These are phyloP conservation scores for Apodemia duryi DNA, from an alignment of 2,888 invertebrate genomes.

Conservation along the genomic window DNA sequence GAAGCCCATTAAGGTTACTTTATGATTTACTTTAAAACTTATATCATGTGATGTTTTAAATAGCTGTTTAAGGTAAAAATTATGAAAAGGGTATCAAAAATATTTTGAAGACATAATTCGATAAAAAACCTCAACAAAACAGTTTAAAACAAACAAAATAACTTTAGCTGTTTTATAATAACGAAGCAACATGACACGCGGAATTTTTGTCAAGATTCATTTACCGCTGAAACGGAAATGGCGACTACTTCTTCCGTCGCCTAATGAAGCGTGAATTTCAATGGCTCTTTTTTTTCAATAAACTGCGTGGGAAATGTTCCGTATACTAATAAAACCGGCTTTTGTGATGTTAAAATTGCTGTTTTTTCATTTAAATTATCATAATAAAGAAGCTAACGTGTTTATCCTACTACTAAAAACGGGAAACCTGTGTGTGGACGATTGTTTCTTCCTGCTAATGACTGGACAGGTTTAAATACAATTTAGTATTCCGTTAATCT, in stretches of 20 bases:
- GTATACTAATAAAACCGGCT: conserved; percentile 15
- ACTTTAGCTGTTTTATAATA: not conserved
- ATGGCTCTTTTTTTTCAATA: conserved; percentile 41
- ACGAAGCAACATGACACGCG: not conserved
- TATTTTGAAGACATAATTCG: too few relatives aligned
- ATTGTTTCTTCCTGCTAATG: not conserved
- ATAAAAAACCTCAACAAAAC: too few relatives aligned
- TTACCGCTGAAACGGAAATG: conserved; percentile 64
- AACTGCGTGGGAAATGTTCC: conserved; percentile 55
- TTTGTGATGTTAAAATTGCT: not conserved
- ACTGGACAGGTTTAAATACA: too few relatives aligned
- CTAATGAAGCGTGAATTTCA: conserved; percentile 58
- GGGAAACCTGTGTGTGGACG: not conserved
- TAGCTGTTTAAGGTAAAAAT: too few relatives aligned
- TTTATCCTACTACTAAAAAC: not conserved
- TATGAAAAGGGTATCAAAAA: too few relatives aligned
- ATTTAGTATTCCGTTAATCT: too few relatives aligned
- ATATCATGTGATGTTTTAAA: too few relatives aligned
- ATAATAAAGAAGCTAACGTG: not conserved
- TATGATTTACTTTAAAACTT: too few relatives aligned
- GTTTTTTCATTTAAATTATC: not conserved
- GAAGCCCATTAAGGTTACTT: too few relatives aligned
- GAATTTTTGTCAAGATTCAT: conserved; percentile 23
- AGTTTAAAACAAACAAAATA: not conserved
- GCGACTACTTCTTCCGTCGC: conserved; percentile 51